Evolutionary conservation across 2,888 invertebrate genomes (phyloP), one percentile per base, ranked within the genome.

Genomic region (Parasteatoda lunata): DNA sequence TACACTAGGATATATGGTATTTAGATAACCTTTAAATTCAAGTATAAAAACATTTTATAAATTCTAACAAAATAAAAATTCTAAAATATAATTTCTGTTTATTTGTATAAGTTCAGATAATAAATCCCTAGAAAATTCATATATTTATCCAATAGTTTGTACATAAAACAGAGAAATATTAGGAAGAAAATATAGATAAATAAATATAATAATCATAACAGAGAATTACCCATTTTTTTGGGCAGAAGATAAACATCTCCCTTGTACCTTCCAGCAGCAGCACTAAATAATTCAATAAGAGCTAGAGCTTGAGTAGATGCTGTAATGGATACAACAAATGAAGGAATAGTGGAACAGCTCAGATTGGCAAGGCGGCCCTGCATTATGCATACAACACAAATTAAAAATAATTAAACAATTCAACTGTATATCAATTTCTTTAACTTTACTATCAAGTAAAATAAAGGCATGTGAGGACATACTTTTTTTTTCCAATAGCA

Each of bases 261-360:
- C 93, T 98, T 98, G 93, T 99, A 99, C 88, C 98, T 94, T 66
- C 97, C 97, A 75, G 95, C 93, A 13, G 98, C 98, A 8, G 98
- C 98, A 93, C 98, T 98, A 91, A 97, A 99, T 68, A 99, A 93
- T 93, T 99, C 99, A 91, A 99, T 99, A 89, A 99, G 94, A 48
- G 98, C 99, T 89, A 99, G 93, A 9, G 98, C 98, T 93, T 99
- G 98, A 65, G 98, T 98, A 88, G 97, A 97, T 3, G 98, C 97
- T 59, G 99, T 98, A 90, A 99, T 98, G 51, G 98, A 98, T 80
- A 98, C 98, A 90, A 98, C 98, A 93, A 98, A 98, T 48, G 98
- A 98, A 7, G 98, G 98, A 91, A 99, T 95, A 92, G 97, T 98
- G 48, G 98, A 98, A 92, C 98, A 99, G 91, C 98, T 98, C 89